Evolutionary conservation across 1,140 invertebrate species (phyloP), one percentile per base, ranked within the genome.

Genomic region (Vollenhovia emeryi): DNA sequence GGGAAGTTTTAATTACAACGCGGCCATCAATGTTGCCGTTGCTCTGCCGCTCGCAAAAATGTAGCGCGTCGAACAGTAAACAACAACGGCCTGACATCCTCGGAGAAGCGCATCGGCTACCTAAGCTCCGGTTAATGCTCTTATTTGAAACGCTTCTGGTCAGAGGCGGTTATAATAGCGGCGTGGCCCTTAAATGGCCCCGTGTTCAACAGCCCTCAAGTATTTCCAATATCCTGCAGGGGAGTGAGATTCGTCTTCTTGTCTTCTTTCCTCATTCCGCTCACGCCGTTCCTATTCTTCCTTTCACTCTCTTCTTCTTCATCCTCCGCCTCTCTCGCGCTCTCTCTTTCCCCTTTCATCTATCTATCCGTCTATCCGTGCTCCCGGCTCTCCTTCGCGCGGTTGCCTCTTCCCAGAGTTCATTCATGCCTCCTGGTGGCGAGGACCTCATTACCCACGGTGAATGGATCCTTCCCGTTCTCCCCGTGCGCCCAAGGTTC

Each of bases 181-280:
- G 85, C 87, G 64, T 84, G 87, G 86, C 73, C 66, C 91, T 91
- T 94, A 94, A 93, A 93, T 93, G 91, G 93, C 89, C 87, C 76
- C 93, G 89, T 94, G 94, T 94, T 93, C 86, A 93, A 94, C 94
- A 94, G 91, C 92, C 86, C 91, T 91, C 91, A 92, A 93, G 93
- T 94, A 94, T 94, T 94, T 94, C 93, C 94, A 94, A 94, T 94
- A 94, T 94, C 94, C 94, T 94, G 94, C 92, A 91, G 91, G 87
- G 27, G 78, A 82, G 78, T 73, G 92, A 90, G 91, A 92, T 93
- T 91, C 89, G 91, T 92, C 89, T 84, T 91, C 89, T 80, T 82
- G 86, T 86, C 82, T 84, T 84, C 84, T 76, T 83, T 73, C 75
- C 78, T 45, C 57, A 50, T 86, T 74, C 40, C 69, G 40, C 71